phyloP scores from a whole-genome alignment of 2,797 vertebrate species.

The Rhinatrema bivittatum region DNA sequence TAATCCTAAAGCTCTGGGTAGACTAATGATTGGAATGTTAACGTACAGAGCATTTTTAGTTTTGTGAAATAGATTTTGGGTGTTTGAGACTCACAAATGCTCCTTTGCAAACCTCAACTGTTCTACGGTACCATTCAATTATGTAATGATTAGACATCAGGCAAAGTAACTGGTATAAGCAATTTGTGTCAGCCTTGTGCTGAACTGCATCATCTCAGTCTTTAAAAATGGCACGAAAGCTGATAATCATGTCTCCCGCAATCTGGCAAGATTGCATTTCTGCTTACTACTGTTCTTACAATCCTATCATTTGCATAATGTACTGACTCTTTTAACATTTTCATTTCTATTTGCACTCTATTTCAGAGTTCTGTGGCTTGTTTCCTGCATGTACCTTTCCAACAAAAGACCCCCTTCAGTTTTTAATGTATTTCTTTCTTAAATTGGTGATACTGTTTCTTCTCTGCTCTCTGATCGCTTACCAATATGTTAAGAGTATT shows the following conservation, averaged over 20 bases:
- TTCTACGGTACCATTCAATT: too few relatives aligned
- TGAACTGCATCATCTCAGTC: constrained; percentile 3
- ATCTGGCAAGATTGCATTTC: constrained; percentile 13
- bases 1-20: neutral
- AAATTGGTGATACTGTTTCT: too few relatives aligned
- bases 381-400: constrained; percentile 26
- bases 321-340: constrained; percentile 24
- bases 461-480: too few relatives aligned
- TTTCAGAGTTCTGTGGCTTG: constrained; percentile 13
- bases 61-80: constrained; percentile 22
- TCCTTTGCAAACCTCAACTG: too few relatives aligned
- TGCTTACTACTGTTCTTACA: constrained; percentile 14
- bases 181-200: constrained; percentile 1
- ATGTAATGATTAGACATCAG: too few relatives aligned
- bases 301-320: constrained; percentile 25
- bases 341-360: constrained; percentile 1
- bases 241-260: neutral
- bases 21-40: constrained; percentile 6
- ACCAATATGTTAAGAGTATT: constrained; percentile 1
- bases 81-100: constrained; percentile 4
- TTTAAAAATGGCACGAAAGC: too few relatives aligned
- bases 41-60: constrained; percentile 7
- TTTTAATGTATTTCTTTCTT: too few relatives aligned
- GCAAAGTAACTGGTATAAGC: too few relatives aligned
- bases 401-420: constrained; percentile 15